Conservation (phyloP, 2,888 invertebrate genomes). For the Branchellion lobata region DNA sequence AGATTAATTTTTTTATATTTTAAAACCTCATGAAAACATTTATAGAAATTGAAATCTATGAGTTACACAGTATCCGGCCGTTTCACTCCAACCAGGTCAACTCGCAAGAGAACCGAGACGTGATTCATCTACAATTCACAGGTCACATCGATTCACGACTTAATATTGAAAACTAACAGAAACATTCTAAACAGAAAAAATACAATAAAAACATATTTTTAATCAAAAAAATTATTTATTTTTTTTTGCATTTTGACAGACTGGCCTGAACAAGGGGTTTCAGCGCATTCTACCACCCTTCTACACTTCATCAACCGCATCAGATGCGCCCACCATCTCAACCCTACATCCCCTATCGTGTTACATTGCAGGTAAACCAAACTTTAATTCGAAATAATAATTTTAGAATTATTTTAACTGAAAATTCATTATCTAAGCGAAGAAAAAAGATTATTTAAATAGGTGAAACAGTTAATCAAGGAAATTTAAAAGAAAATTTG, state of each 20-base stretch:
- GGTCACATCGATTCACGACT: conserved; percentile 59
- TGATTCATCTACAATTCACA: conserved; percentile 95
- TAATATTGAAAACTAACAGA: background rate
- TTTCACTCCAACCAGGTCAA: no score
- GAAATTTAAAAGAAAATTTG: no score
- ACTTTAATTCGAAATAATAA: background rate
- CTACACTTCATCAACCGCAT: conserved; percentile 93
- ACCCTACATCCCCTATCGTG: conserved; percentile 88
- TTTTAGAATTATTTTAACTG: background rate
- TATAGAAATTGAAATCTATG: no score
- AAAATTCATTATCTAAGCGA: background rate
- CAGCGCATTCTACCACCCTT: conserved; percentile 97
- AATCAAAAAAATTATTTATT: background rate
- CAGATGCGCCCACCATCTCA: conserved; percentile 69
- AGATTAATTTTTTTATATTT: no score
- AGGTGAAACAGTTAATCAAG: background rate
- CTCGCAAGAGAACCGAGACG: conserved; percentile 73
- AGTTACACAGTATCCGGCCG: no score
- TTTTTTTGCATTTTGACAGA: conserved; percentile 59
- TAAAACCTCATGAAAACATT: no score
- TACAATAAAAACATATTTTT: background rate
- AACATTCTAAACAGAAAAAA: background rate
- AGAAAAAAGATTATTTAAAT: background rate
- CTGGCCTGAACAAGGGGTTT: conserved; percentile 98
- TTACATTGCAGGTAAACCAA: conserved; percentile 76